Evolutionary conservation across 2,113 vertebrate genomes (phyloP).

Genomic region (Scartelaos histophorus): DNA sequence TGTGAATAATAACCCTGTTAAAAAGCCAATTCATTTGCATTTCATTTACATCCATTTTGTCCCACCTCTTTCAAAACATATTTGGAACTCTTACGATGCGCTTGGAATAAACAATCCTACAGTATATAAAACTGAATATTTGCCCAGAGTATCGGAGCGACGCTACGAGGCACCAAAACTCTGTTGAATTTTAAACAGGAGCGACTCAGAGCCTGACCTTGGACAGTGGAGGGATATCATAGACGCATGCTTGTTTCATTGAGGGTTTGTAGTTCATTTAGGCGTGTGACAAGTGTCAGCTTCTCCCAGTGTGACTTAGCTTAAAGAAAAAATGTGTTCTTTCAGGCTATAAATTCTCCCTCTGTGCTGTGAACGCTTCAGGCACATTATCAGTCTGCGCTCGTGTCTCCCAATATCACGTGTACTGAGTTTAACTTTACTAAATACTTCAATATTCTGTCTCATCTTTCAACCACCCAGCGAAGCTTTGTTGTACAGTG

Average conservation of each 20-base stretch:
- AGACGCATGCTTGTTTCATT: constrained; percentile 8
- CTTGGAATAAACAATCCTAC: constrained; percentile 11
- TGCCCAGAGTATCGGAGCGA: not conserved
- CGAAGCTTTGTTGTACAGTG: not conserved
- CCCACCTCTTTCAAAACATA: not conserved
- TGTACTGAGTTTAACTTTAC: not conserved
- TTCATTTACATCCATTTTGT: not conserved
- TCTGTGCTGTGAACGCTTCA: not conserved
- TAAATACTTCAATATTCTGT: not conserved
- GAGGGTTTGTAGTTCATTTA: not conserved
- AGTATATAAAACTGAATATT: constrained; percentile 4
- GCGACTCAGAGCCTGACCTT: constrained; percentile 9
- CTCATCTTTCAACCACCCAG: not conserved
- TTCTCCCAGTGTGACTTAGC: not conserved
- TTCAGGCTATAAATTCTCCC: not conserved
- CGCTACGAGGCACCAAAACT: not conserved
- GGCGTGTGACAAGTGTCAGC: not conserved
- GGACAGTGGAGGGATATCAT: not conserved
- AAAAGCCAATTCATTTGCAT: not conserved
- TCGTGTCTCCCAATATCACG: not conserved
- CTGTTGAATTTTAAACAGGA: constrained; percentile 6
- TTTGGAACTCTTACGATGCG: not conserved
- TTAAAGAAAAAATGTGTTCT: not conserved
- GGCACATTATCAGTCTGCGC: not conserved
- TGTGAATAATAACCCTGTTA: not conserved